These are phyloP conservation scores for Hydractinia symbiolongicarpus DNA, from an alignment of 30 jellyfish, hydroid and myxozoan species.

Conservation along the genomic window DNA sequence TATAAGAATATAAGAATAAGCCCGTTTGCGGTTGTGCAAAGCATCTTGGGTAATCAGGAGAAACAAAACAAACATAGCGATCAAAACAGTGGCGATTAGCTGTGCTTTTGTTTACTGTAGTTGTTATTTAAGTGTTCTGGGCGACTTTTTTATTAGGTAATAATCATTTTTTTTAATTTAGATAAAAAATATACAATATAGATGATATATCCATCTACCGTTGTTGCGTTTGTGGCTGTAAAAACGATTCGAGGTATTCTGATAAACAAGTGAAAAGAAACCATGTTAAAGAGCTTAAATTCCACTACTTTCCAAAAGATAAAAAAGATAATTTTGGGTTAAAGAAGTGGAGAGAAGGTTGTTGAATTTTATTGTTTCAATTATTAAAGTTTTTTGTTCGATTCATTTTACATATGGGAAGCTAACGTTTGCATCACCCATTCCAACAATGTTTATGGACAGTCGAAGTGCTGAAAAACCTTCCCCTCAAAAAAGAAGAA, in stretches of 20 bases:
- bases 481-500: slow-evolving; percentile 27
- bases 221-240: slow-evolving; percentile 45
- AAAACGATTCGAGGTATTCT: slow-evolving; percentile 15
- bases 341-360: no score
- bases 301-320: no score
- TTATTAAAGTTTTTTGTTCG: slow-evolving; percentile 28
- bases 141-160: no score
- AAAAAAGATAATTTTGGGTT: not conserved
- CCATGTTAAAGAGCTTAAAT: slow-evolving; percentile 10
- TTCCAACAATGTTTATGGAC: slow-evolving; percentile 11
- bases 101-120: no score
- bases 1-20: no score
- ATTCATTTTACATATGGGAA: slow-evolving; percentile 34
- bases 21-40: no score
- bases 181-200: not conserved
- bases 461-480: not conserved
- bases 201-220: slow-evolving; percentile 20
- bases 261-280: slow-evolving; percentile 19
- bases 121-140: no score
- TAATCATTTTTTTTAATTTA: no score
- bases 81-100: no score
- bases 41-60: no score
- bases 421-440: slow-evolving; percentile 20
- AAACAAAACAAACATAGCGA: no score
- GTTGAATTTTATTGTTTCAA: not conserved